Percentiles rank a stretch among this genome's conserved stretches.
These are phyloP conservation scores for Columbina picui DNA, from an alignment of 2,113 vertebrate genomes.

Conservation along the genomic window DNA sequence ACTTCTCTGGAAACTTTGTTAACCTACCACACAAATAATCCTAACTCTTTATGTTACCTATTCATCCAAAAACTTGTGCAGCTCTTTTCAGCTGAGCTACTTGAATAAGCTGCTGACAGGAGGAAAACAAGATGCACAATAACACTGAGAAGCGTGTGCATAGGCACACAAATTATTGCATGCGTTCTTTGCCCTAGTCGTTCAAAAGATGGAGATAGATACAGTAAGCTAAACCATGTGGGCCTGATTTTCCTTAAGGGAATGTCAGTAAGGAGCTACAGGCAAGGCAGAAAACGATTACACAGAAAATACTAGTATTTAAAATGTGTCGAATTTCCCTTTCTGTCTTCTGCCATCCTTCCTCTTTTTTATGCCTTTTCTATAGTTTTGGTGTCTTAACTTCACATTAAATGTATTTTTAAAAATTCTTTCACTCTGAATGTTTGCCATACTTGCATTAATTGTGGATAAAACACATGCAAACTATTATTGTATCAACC, in stretches of 20 bases:
- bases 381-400: neutral
- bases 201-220: neutral
- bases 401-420: neutral
- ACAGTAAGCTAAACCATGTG: neutral
- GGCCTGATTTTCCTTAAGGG: neutral
- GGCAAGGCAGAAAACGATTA: neutral
- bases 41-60: neutral
- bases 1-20: constrained; percentile 38
- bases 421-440: neutral
- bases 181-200: neutral
- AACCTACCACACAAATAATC: neutral
- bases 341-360: neutral
- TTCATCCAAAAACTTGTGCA: neutral
- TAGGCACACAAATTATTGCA: neutral
- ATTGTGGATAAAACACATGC: neutral
- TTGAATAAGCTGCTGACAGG: neutral
- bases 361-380: neutral
- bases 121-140: neutral
- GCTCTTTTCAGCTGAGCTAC: neutral
- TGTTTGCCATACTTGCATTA: neutral
- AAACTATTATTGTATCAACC: neutral
- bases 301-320: neutral
- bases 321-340: neutral
- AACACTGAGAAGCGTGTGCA: neutral
- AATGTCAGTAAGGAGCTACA: neutral